These are phyloP conservation scores for Mustela lutreola DNA, from an alignment of 2,113 vertebrate species.

Conservation along the genomic window DNA sequence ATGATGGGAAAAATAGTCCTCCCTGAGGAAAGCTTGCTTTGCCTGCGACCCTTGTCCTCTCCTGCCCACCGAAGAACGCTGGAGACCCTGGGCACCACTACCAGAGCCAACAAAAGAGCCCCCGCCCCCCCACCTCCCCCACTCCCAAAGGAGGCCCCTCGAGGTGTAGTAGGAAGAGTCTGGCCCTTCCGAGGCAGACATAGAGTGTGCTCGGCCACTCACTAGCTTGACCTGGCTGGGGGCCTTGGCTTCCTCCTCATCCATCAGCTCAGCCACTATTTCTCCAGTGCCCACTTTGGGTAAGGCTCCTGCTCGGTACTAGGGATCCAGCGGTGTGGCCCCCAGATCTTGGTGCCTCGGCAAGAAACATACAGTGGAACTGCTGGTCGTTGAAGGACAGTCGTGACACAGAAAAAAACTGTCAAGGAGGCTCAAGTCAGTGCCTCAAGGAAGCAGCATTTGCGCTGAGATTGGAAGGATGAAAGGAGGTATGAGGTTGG, in stretches of 20 bases:
- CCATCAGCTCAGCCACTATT: neutral
- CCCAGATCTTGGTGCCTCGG: neutral
- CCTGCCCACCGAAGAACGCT: neutral
- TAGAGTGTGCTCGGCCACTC: neutral
- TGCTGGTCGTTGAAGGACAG: neutral
- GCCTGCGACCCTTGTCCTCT: neutral
- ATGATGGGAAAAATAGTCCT: neutral
- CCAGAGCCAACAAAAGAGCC: neutral
- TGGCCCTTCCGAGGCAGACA: neutral
- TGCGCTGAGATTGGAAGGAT: neutral
- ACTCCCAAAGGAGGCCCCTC: neutral
- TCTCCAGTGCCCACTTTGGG: neutral
- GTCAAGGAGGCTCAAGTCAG: neutral
- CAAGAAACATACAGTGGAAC: neutral
- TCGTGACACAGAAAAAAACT: neutral
- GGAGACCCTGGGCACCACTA: neutral
- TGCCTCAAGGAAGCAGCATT: neutral
- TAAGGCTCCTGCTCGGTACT: neutral
- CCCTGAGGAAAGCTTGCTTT: neutral
- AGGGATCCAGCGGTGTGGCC: neutral
- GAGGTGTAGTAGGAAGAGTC: neutral
- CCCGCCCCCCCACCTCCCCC: accelerated
- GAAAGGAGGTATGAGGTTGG: neutral
- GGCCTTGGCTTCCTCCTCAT: neutral
- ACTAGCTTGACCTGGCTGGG: neutral